Percentiles rank a stretch among this genome's conserved stretches.
These are phyloP conservation scores for Erpornis zantholeuca DNA, from an alignment of 2,113 vertebrate genomes.

Conservation along the genomic window DNA sequence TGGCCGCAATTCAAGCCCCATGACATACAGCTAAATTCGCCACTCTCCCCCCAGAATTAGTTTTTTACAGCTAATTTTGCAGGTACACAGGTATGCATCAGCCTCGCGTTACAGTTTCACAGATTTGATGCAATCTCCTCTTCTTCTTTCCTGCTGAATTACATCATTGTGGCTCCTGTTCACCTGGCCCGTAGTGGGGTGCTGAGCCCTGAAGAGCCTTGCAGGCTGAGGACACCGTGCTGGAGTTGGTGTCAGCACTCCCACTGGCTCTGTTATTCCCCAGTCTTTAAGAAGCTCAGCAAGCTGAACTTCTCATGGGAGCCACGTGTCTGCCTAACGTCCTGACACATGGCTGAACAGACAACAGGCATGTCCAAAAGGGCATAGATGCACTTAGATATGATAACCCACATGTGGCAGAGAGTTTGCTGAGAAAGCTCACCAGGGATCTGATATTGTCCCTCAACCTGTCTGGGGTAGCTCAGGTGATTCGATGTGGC, in stretches of 20 bases:
- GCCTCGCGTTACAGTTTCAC: background rate
- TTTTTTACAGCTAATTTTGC: background rate
- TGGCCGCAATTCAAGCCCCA: background rate
- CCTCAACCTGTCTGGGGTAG: background rate
- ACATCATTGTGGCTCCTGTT: background rate
- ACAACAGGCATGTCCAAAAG: background rate
- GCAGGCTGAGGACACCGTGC: background rate
- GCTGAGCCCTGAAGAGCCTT: background rate
- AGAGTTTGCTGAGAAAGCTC: background rate
- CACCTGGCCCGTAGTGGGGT: background rate
- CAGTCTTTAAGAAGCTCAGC: background rate
- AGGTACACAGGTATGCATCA: background rate
- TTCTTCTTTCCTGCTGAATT: background rate
- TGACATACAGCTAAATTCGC: background rate
- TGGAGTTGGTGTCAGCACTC: background rate
- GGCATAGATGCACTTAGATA: no score
- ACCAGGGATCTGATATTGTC: background rate
- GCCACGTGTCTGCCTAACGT: rapidly evolving
- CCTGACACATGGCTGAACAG: rapidly evolving
- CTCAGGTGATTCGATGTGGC: rapidly evolving
- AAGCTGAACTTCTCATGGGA: background rate
- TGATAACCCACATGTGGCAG: background rate
- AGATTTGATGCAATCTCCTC: background rate
- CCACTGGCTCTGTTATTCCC: background rate
- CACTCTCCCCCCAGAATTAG: background rate